Evolutionary conservation across 2,888 invertebrate genomes (phyloP), one percentile per base, ranked within the genome.

Genomic region (Stenichneumon culpator): DNA sequence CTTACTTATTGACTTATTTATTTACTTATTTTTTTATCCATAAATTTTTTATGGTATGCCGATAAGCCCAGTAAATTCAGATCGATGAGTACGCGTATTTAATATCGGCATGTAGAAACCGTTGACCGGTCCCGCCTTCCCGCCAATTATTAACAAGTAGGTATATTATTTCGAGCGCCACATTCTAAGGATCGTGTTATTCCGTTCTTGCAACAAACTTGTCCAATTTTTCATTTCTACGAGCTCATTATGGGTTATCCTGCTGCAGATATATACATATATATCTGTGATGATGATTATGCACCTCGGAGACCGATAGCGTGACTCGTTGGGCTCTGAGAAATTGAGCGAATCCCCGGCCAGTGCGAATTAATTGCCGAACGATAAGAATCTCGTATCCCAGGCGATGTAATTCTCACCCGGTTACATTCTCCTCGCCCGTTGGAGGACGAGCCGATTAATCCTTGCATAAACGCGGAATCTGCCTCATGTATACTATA

Each of bases 381-480:
- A 54, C 44, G 86, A 83, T 80, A 86, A 80, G 68, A 32, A 86
- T 83, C 82, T 77, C 60, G 70, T 69, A 80, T 80, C 77, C 28
- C 70, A 63, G 36, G 14, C 70, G 47, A 67, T 75, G 68, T 72
- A 73, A 83, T 86, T 73, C 68, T 78, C 78, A 47, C 78, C 79
- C 81, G 84, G 54, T 72, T 78, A 82, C 82, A 85, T 82, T 82
- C 84, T 84, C 77, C 47, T 72, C 67, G 52, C 50, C 52, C 70
- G 63, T 73, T 75, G 67, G 85, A 87, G 86, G 85, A 87, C 86
- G 82, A 79, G 79, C 57, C 80, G 82, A 82, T 87, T 82, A 80
- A 86, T 87, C 68, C 72, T 86, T 85, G 85, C 83, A 85, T 82
- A 83, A 85, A 86, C 16, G 73, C 79, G 81, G 79, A 83, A 87